Evolutionary conservation across 2,888 invertebrate species (phyloP).

Genomic region (Caenorhabditis becei): DNA sequence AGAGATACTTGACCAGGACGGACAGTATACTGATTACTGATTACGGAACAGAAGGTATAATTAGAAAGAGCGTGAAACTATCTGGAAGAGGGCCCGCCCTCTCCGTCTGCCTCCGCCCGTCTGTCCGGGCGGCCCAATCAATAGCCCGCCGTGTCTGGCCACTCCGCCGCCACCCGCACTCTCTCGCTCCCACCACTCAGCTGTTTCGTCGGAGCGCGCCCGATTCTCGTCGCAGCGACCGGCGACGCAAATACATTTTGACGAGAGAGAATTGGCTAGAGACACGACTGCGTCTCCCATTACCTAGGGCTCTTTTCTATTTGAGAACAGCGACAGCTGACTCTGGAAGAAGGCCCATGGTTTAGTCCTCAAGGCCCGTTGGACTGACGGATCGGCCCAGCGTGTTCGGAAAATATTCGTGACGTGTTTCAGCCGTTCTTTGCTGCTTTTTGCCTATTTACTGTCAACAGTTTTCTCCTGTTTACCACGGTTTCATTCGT

Average conservation of each 20-base stretch:
- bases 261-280: conserved; percentile 22
- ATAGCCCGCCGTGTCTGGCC: conserved; percentile 34
- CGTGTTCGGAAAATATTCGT: too few species aligned
- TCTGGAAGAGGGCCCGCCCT: conserved; percentile 21
- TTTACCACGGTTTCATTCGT: not conserved
- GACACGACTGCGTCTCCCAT: conserved; percentile 32
- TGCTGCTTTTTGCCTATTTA: not conserved
- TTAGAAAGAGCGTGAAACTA: not conserved
- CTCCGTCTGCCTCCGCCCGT: conserved; percentile 22
- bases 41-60: not conserved
- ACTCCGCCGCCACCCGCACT: conserved; percentile 27
- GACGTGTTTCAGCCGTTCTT: too few species aligned
- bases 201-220: conserved; percentile 52
- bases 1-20: not conserved
- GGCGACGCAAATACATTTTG: conserved; percentile 22
- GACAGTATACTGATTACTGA: not conserved
- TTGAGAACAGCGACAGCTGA: conserved; percentile 37
- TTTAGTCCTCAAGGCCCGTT: not conserved
- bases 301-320: conserved; percentile 5
- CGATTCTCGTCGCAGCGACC: conserved; percentile 36
- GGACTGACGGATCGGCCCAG: not conserved
- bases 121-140: conserved; percentile 50
- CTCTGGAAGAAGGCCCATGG: not conserved
- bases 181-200: conserved; percentile 48
- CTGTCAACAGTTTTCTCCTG: not conserved